phyloP scores from a whole-genome alignment of 2,797 vertebrate species.

The Enteromius treurensis region DNA sequence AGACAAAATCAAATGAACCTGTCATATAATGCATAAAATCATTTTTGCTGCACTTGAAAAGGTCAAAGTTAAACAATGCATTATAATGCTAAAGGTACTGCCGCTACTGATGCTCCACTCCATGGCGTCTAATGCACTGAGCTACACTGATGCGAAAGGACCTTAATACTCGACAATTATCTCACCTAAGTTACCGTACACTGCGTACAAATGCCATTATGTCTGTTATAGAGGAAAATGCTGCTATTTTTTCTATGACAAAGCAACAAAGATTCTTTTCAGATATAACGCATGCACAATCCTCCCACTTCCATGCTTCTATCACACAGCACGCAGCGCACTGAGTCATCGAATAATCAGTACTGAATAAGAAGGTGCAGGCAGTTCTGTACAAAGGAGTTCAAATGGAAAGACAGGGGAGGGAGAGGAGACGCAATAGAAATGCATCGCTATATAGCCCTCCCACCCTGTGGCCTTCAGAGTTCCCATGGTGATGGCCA shows the following conservation, averaged over 20 bases:
- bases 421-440: slow-evolving; percentile 17
- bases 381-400: slow-evolving; percentile 26
- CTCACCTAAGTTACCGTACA: slow-evolving; percentile 1
- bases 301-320: slow-evolving; percentile 46
- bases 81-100: neutral
- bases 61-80: neutral
- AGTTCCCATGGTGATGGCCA: slow-evolving; percentile 56
- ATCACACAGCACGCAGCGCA: slow-evolving; percentile 39
- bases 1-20: neutral
- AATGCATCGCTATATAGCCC: slow-evolving; percentile 37
- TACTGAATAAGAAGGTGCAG: slow-evolving; percentile 40
- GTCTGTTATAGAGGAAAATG: slow-evolving; percentile 14
- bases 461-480: slow-evolving; percentile 52
- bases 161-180: slow-evolving; percentile 22
- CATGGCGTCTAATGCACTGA: neutral
- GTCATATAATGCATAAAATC: too few species aligned
- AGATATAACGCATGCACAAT: slow-evolving; percentile 30
- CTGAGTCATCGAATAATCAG: slow-evolving; percentile 49
- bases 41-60: neutral
- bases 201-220: slow-evolving; percentile 12
- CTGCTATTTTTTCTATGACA: slow-evolving; percentile 27
- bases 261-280: slow-evolving; percentile 44
- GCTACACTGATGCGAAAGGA: neutral
- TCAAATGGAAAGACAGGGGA: slow-evolving; percentile 16
- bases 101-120: neutral